Conservation (phyloP, 2,113 vertebrate genomes). For the Trematocara stigmaticum region DNA sequence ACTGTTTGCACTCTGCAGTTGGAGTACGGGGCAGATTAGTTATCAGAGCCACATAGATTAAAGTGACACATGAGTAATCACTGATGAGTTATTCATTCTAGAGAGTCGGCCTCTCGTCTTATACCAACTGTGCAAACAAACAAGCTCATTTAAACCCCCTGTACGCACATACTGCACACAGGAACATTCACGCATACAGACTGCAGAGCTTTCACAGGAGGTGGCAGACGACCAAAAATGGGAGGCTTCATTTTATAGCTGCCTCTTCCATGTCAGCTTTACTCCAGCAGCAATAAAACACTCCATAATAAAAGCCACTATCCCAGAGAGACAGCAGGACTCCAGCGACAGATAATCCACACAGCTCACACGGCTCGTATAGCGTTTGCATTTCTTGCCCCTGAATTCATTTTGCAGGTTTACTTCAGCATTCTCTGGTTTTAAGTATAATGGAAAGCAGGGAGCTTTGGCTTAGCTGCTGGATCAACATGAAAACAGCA, state of each 20-base stretch:
- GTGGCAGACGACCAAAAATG: slow-evolving; percentile 57
- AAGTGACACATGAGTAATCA: slow-evolving; percentile 56
- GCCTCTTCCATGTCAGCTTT: slow-evolving; percentile 71
- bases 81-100: slow-evolving; percentile 34
- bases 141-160: slow-evolving; percentile 25
- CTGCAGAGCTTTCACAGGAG: slow-evolving; percentile 51
- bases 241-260: slow-evolving; percentile 69
- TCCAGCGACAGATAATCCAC: slow-evolving; percentile 71
- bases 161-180: slow-evolving; percentile 23
- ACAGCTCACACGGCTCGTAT: slow-evolving; percentile 50
- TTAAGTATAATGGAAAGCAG: slow-evolving; percentile 43
- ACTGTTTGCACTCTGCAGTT: slow-evolving; percentile 29
- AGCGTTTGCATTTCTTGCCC: slow-evolving; percentile 60
- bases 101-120: slow-evolving; percentile 23
- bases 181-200: slow-evolving; percentile 24
- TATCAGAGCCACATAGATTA: slow-evolving; percentile 51
- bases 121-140: slow-evolving; percentile 42
- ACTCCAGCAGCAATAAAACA: slow-evolving; percentile 74
- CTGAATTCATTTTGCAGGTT: slow-evolving; percentile 59
- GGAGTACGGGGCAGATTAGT: slow-evolving; percentile 43
- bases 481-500: slow-evolving; percentile 39
- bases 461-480: slow-evolving; percentile 31
- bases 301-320: slow-evolving; percentile 73
- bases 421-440: slow-evolving; percentile 47
- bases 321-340: slow-evolving; percentile 63